These are phyloP conservation scores for Ennomos fuscantarius DNA, from an alignment of 2,888 invertebrate genomes.

Conservation along the genomic window DNA sequence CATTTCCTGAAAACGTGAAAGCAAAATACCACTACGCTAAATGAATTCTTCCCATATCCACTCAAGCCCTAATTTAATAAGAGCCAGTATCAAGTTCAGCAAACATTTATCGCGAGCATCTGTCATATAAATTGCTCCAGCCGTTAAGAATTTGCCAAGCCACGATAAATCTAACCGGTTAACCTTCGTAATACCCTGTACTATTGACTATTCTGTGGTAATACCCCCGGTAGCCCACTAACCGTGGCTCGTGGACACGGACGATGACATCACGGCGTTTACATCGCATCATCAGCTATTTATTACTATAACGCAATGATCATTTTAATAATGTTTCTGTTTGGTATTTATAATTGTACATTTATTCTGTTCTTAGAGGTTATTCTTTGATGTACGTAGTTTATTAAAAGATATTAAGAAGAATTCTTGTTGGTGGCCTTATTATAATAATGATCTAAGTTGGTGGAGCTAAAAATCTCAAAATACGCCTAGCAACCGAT, in stretches of 20 bases:
- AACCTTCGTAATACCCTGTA: conserved; percentile 47
- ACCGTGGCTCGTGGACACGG: conserved; percentile 52
- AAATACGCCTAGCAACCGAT: too few species aligned
- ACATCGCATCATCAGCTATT: conserved; percentile 53
- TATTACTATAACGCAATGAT: conserved; percentile 31
- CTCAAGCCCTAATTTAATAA: conserved; percentile 1
- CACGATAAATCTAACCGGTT: conserved; percentile 46
- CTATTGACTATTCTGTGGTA: too few species aligned
- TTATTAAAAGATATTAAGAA: too few species aligned
- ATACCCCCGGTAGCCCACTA: conserved; percentile 47
- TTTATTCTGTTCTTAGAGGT: too few species aligned
- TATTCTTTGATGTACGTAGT: too few species aligned
- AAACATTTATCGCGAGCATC: conserved; percentile 13
- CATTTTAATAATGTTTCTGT: not conserved
- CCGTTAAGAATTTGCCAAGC: conserved; percentile 19
- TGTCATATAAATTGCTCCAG: conserved; percentile 23
- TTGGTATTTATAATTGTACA: too few species aligned
- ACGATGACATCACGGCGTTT: conserved; percentile 61
- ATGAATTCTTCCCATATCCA: too few species aligned
- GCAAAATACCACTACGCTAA: too few species aligned
- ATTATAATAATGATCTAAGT: too few species aligned
- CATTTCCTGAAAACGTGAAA: too few species aligned
- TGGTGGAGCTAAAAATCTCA: too few species aligned
- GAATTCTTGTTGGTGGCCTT: too few species aligned
- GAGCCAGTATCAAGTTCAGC: conserved; percentile 5